Conservation (phyloP, 1,140 invertebrate genomes). For the Achroia grisella region DNA sequence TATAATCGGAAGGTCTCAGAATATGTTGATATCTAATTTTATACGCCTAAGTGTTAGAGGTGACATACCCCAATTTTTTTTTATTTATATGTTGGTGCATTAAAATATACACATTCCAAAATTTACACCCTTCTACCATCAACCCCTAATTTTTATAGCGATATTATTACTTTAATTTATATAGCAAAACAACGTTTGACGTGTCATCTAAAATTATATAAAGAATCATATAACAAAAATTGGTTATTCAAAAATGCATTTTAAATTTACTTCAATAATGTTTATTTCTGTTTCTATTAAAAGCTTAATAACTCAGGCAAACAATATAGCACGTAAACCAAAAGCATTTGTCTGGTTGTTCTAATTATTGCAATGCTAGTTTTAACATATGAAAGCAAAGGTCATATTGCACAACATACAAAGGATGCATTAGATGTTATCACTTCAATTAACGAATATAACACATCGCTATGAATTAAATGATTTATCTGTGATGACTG, state of each 20-base stretch:
- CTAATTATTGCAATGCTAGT: background rate
- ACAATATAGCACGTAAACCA: background rate
- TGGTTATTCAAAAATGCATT: background rate
- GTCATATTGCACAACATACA: conserved; percentile 3
- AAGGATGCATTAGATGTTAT: conserved; percentile 3
- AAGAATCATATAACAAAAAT: background rate
- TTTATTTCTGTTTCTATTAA: no score
- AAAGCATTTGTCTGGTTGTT: background rate
- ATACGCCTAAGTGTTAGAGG: no score
- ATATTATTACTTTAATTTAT: no score
- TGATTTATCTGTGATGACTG: conserved; percentile 2
- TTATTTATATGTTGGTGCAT: background rate
- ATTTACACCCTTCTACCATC: no score
- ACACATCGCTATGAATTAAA: conserved; percentile 2
- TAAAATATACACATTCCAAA: no score
- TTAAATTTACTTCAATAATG: background rate
- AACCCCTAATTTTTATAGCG: no score
- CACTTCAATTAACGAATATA: background rate
- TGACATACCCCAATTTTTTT: no score
- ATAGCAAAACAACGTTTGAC: no score
- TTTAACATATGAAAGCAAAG: background rate
- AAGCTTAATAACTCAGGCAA: no score
- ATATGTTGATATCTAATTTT: no score
- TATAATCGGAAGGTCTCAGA: no score
- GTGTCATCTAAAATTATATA: no score